These are phyloP conservation scores for Penaeus japonicus DNA, from an alignment of 1,140 invertebrate species.

Conservation along the genomic window DNA sequence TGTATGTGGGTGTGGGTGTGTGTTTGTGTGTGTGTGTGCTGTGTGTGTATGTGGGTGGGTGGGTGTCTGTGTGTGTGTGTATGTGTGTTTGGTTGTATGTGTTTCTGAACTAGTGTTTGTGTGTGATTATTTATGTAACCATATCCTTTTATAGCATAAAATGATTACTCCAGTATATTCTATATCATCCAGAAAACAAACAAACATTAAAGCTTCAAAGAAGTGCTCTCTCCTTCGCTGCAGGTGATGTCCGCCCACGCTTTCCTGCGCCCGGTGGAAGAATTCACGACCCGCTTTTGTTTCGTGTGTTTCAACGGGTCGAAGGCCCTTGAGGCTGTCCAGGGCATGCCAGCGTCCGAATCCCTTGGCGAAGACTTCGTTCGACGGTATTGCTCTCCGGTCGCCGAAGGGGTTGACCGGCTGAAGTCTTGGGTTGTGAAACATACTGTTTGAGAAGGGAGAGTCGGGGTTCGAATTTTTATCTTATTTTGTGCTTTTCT, in stretches of 20 bases:
- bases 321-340: neutral
- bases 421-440: slow-evolving; percentile 52
- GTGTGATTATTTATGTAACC: neutral
- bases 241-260: slow-evolving; percentile 51
- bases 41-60: neutral
- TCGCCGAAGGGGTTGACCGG: slow-evolving; percentile 48
- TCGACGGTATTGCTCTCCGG: slow-evolving; percentile 23
- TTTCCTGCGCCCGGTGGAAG: slow-evolving; percentile 46
- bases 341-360: neutral
- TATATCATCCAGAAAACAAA: no score
- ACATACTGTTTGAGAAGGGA: neutral
- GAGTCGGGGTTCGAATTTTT: no score
- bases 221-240: neutral
- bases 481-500: no score
- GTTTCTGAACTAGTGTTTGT: neutral
- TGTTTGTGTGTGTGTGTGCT: neutral
- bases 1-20: neutral
- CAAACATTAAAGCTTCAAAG: no score
- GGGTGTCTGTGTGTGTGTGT: slow-evolving; percentile 8
- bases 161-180: no score
- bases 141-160: neutral
- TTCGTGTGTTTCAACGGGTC: slow-evolving; percentile 54
- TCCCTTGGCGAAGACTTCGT: slow-evolving; percentile 36
- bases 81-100: slow-evolving; percentile 3
- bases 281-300: slow-evolving; percentile 48